Evolutionary conservation across 2,888 invertebrate species (phyloP), one percentile per base, ranked within the genome.

Genomic region (Trachelus iudaicus): DNA sequence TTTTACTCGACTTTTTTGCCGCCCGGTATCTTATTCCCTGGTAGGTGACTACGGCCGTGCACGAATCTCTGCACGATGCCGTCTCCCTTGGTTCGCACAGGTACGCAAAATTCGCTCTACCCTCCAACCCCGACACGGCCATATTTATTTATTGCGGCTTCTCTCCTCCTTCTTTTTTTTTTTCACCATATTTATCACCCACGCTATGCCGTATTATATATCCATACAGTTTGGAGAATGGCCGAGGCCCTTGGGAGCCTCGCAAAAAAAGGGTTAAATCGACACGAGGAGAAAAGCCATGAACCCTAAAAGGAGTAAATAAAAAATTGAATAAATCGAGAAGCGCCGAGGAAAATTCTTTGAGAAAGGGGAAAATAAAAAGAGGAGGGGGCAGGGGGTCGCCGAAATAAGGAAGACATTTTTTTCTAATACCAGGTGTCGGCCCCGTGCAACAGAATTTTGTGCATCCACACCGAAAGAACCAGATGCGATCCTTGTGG

Each of bases 91-190:
- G 23, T 56, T 23, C 56, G 56, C 6, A 0, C 56, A 56, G 56
- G 9, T 56, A 56, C 56, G 23, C 56, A 23, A 56, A 56, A 56
- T 56, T 56, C 23, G 23, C 56, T 56, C 56, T 9, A 23, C 56
- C 56, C 56, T 6, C 56, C 56, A 56, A 56, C 56, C 56, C 23
- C 81, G 79, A 82, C 34, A 77, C 77, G 31, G 80, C 79, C 80
- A 82, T 82, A 85, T 85, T 85, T 85, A 85, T 85, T 85, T 84
- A 85, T 82, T 81, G 79, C 83, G 80, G 79, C 81, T 78, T 23
- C 31, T 79, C 79, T 85, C 78, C 77, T 85, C 83, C 81, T 84
- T 85, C 85, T 85, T 84, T 56, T 23, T 85, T 85, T 85, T 84
- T 56, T 23, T 2, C 23, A 2, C 83, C 85, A 85, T 85, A 85